phyloP scores from a whole-genome alignment of 2,888 invertebrate species.

The Oxycera nigricornis region DNA sequence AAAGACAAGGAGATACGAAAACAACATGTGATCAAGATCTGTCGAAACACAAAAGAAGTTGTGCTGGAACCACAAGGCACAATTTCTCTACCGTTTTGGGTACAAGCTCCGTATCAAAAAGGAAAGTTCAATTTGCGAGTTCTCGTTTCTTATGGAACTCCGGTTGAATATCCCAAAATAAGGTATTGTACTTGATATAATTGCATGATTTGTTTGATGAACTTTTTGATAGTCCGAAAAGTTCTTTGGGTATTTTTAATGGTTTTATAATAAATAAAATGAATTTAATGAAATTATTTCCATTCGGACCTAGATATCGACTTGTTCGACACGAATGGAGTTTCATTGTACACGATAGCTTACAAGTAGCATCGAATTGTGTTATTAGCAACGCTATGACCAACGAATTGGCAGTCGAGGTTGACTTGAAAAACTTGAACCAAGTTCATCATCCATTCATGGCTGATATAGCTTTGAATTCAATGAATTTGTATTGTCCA shows the following conservation, averaged over 20 bases:
- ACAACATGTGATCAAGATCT: conserved; percentile 59
- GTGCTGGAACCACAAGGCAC: conserved; percentile 57
- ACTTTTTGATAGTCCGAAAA: neutral
- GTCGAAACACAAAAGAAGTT: conserved; percentile 50
- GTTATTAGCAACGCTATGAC: conserved; percentile 65
- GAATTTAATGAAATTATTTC: neutral
- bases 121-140: conserved; percentile 71
- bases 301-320: conserved; percentile 62
- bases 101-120: conserved; percentile 72
- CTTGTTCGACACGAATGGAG: conserved; percentile 72
- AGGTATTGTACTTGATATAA: conserved; percentile 51
- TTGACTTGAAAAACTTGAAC: conserved; percentile 75
- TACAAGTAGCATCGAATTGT: conserved; percentile 65
- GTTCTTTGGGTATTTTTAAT: too few relatives aligned
- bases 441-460: conserved; percentile 65
- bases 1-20: conserved; percentile 61
- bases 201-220: neutral
- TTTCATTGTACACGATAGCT: conserved; percentile 68
- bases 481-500: conserved; percentile 57
- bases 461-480: conserved; percentile 57
- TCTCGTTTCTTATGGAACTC: conserved; percentile 75
- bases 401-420: conserved; percentile 67
- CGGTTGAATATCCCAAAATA: conserved; percentile 57
- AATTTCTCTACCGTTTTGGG: conserved; percentile 65
- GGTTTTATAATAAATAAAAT: neutral